Evolutionary conservation across 2,113 vertebrate genomes (phyloP).

Genomic region (Lophochroa leadbeateri): DNA sequence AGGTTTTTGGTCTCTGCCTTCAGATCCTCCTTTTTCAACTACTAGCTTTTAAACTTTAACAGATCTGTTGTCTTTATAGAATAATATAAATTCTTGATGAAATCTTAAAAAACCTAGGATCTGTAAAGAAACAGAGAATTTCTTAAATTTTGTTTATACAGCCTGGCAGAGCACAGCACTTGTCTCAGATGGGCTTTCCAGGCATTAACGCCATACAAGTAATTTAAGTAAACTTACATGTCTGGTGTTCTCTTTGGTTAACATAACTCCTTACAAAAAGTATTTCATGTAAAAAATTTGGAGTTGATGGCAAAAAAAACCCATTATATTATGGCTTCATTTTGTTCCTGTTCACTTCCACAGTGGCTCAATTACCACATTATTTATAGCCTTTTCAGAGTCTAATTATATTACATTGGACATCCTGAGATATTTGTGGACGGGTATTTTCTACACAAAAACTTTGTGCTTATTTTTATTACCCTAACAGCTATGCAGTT

Average conservation of each 20-base stretch:
- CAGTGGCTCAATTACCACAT: neutral
- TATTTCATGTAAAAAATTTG: neutral
- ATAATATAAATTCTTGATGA: neutral
- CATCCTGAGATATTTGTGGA: neutral
- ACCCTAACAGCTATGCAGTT: neutral
- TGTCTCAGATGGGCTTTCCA: neutral
- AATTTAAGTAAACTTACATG: neutral
- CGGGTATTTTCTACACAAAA: conserved; percentile 11
- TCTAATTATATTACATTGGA: neutral
- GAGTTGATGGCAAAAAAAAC: neutral
- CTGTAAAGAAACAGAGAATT: neutral
- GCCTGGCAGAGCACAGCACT: neutral
- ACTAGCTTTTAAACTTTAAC: neutral
- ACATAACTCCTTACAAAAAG: neutral
- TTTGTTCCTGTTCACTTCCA: neutral
- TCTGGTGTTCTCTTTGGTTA: neutral
- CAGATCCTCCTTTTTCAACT: neutral
- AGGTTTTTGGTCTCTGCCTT: neutral
- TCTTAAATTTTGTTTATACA: neutral
- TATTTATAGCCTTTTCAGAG: neutral
- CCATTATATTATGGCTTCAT: neutral
- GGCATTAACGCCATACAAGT: neutral
- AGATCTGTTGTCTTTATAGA: neutral
- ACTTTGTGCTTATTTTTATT: neutral
- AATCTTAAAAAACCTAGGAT: neutral